phyloP scores from a whole-genome alignment of 1,140 invertebrate genomes.

The Elymnias hypermnestra region DNA sequence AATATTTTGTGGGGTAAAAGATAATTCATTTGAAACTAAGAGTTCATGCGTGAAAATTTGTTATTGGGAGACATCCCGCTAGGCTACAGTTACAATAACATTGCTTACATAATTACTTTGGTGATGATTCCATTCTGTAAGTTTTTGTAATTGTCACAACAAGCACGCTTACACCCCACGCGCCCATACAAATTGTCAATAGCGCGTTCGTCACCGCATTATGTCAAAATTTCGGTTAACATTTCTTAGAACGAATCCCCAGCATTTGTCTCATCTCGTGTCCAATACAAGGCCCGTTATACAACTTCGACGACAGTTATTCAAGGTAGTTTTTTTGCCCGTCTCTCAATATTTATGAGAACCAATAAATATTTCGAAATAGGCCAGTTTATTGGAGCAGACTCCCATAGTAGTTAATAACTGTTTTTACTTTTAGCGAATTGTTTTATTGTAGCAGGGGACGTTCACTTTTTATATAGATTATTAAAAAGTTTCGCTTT shows the following conservation, averaged over 20 bases:
- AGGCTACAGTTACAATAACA: conserved; percentile 52
- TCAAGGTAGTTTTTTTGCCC: conserved; percentile 32
- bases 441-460: conserved; percentile 39
- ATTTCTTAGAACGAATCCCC: conserved; percentile 47
- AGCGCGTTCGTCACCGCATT: conserved; percentile 50
- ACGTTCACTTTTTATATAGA: conserved; percentile 19
- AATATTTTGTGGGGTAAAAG: not conserved
- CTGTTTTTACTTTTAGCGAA: conserved; percentile 58
- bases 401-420: conserved; percentile 63
- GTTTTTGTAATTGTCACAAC: conserved; percentile 58
- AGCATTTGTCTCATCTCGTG: conserved; percentile 43
- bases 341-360: conserved; percentile 37
- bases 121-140: conserved; percentile 46
- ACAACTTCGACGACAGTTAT: conserved; percentile 54
- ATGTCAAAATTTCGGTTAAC: conserved; percentile 66
- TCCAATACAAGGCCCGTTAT: conserved; percentile 47
- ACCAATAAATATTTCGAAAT: conserved; percentile 64
- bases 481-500: conserved; percentile 56
- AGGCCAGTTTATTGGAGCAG: conserved; percentile 57
- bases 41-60: conserved; percentile 33
- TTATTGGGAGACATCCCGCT: conserved; percentile 46
- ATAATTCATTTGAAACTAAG: conserved; percentile 7
- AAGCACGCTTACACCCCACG: conserved; percentile 43
- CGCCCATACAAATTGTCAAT: conserved; percentile 34
- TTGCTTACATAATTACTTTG: conserved; percentile 57